Evolutionary conservation across 2,888 invertebrate genomes (phyloP).

Genomic region (Sphinx pinastri): DNA sequence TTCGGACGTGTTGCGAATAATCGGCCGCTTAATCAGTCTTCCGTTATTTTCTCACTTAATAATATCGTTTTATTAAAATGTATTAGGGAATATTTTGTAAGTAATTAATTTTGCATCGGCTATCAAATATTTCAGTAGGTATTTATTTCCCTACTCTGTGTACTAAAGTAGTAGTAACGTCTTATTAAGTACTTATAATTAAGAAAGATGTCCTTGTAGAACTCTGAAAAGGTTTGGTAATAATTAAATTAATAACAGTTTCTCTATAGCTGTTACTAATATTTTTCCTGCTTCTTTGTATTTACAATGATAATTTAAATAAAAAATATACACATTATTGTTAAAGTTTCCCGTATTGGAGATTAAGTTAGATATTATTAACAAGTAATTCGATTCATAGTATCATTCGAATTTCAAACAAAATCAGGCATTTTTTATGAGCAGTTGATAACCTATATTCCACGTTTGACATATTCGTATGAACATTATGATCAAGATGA

Average conservation of each 20-base stretch:
- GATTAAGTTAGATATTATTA: too few species aligned
- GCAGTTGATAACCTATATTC: too few species aligned
- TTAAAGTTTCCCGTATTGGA: too few species aligned
- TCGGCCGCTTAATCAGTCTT: slow-evolving; percentile 42
- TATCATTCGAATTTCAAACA: too few species aligned
- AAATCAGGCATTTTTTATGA: too few species aligned
- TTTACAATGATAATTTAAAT: too few species aligned
- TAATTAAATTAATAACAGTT: neutral
- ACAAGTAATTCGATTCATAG: too few species aligned
- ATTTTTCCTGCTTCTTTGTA: neutral
- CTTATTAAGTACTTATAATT: neutral
- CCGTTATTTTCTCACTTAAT: slow-evolving; percentile 3
- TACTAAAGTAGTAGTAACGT: too few species aligned
- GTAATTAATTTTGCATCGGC: neutral
- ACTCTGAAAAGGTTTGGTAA: neutral
- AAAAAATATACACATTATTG: too few species aligned
- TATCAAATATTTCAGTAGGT: neutral
- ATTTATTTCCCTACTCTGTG: neutral
- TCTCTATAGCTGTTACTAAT: neutral
- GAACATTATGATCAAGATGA: neutral
- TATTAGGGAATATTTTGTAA: neutral
- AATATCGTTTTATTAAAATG: neutral
- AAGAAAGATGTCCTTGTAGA: neutral
- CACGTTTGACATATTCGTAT: neutral
- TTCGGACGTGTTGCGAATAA: slow-evolving; percentile 79